These are phyloP conservation scores for Plusia festucae DNA, from an alignment of 2,888 invertebrate species.

Conservation along the genomic window DNA sequence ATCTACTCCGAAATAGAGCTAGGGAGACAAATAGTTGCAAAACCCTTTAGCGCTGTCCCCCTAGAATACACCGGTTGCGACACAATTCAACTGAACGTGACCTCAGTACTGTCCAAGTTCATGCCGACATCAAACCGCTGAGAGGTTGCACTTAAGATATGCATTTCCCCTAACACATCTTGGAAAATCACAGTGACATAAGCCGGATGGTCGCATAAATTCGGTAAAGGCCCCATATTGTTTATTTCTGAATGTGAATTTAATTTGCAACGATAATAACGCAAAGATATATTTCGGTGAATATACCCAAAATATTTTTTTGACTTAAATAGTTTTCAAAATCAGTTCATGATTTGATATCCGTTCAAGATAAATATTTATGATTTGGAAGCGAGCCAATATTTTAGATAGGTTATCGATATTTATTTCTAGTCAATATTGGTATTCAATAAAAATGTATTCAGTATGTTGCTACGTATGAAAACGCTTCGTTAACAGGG, in stretches of 20 bases:
- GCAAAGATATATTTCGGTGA: neutral
- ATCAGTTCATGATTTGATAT: slow-evolving; percentile 43
- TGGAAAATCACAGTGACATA: neutral
- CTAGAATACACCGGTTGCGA: neutral
- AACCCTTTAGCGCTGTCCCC: neutral
- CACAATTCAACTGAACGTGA: neutral
- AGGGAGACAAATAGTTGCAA: neutral
- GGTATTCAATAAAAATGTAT: slow-evolving; percentile 40
- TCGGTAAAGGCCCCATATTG: neutral
- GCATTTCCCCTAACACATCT: neutral
- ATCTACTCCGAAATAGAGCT: neutral
- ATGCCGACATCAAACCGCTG: neutral
- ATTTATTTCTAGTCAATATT: slow-evolving; percentile 60
- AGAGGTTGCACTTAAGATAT: neutral
- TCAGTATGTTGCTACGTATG: neutral
- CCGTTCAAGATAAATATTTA: slow-evolving; percentile 61
- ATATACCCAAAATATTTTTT: slow-evolving; percentile 21
- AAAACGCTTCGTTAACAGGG: neutral
- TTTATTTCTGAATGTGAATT: too few relatives aligned
- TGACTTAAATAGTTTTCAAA: slow-evolving; percentile 37
- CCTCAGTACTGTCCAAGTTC: neutral
- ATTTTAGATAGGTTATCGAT: slow-evolving; percentile 59
- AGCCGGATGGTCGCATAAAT: neutral
- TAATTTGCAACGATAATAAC: neutral
- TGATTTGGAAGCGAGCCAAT: slow-evolving; percentile 63